Evolutionary conservation across 2,797 vertebrate species (phyloP).

Genomic region (Sebastes goodei): DNA sequence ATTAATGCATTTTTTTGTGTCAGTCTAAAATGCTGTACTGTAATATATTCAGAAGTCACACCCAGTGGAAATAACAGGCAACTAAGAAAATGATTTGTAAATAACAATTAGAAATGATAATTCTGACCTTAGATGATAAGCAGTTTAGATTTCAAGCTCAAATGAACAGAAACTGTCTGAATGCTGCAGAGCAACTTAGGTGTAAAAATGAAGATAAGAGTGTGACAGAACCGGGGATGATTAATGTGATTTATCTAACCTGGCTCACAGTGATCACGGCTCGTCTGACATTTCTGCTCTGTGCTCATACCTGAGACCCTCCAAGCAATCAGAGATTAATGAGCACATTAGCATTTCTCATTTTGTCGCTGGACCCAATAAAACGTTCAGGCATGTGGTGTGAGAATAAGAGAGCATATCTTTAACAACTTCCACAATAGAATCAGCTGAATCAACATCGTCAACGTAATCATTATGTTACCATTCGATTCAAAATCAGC

Average conservation of each 20-base stretch:
- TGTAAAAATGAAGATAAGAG: background rate
- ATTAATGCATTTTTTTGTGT: background rate
- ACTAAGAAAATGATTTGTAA: background rate
- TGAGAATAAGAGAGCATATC: background rate
- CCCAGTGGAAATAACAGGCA: background rate
- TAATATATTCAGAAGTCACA: background rate
- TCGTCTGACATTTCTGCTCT: constrained; percentile 19
- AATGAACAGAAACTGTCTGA: background rate
- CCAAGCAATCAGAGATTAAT: constrained; percentile 28
- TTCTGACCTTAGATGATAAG: background rate
- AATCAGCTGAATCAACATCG: background rate
- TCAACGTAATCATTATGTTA: too few species aligned
- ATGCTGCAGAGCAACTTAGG: background rate
- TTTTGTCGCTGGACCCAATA: background rate
- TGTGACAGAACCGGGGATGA: background rate
- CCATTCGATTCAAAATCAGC: too few species aligned
- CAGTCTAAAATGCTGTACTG: background rate
- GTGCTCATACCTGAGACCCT: constrained; percentile 13
- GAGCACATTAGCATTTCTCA: constrained; percentile 11
- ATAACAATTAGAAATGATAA: too few species aligned
- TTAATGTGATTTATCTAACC: constrained; percentile 15
- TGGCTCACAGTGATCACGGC: background rate
- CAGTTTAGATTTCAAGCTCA: background rate
- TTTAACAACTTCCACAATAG: background rate
- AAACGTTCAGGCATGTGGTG: background rate